phyloP scores from a whole-genome alignment of 2,888 invertebrate genomes.

The Drosophila anceps region DNA sequence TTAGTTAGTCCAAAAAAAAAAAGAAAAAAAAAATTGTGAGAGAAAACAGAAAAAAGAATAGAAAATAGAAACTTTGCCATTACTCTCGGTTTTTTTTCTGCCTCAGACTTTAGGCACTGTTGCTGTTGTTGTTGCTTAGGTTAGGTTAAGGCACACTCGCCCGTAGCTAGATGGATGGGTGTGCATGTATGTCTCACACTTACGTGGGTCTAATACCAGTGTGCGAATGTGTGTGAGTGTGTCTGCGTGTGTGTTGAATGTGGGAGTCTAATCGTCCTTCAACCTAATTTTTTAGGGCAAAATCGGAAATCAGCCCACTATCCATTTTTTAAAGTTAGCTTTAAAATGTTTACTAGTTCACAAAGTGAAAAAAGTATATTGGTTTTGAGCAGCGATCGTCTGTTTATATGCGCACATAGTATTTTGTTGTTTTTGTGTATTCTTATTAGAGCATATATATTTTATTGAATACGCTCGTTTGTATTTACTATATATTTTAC shows the following conservation, averaged over 20 bases:
- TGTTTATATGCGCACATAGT: no score
- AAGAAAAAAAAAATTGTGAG: not conserved
- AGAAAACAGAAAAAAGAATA: slow-evolving; percentile 13
- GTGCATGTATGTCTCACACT: slow-evolving; percentile 14
- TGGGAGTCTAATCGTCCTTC: slow-evolving; percentile 52
- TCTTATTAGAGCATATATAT: no score
- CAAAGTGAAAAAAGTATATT: not conserved
- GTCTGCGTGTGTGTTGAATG: slow-evolving; percentile 11
- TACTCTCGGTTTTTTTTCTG: slow-evolving; percentile 68
- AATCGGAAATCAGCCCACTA: not conserved
- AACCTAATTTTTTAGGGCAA: slow-evolving; percentile 21
- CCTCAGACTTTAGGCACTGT: slow-evolving; percentile 39
- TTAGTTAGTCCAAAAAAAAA: slow-evolving; percentile 55
- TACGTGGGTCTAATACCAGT: slow-evolving; percentile 48
- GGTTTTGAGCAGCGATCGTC: not conserved
- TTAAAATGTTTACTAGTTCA: no score
- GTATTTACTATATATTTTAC: no score
- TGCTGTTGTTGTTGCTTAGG: slow-evolving; percentile 38
- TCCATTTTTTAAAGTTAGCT: not conserved
- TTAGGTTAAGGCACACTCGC: slow-evolving; percentile 27
- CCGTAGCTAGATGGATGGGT: not conserved
- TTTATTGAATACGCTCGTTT: no score
- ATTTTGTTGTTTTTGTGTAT: not conserved
- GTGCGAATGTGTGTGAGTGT: slow-evolving; percentile 16
- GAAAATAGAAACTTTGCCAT: slow-evolving; percentile 55